Evolutionary conservation across 2,888 invertebrate genomes (phyloP).

Genomic region (Synergus gifuensis): DNA sequence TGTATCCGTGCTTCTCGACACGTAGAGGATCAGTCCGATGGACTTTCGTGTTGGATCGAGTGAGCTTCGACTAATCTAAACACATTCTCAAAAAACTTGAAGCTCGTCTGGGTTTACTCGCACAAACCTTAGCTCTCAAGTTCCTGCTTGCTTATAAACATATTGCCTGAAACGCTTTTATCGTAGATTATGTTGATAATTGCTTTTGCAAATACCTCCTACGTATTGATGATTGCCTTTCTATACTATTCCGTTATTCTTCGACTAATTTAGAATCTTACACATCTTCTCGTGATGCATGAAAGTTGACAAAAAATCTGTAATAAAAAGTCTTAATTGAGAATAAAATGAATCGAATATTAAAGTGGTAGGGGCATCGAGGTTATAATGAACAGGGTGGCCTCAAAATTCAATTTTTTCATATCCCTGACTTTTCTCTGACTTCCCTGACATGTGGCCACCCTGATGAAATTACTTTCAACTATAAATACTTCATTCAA

Average conservation of each 20-base stretch:
- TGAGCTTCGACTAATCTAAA: conserved; percentile 33
- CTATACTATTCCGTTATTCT: neutral
- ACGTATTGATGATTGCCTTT: conserved; percentile 32
- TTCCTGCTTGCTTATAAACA: conserved; percentile 35
- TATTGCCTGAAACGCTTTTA: conserved; percentile 35
- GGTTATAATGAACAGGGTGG: neutral
- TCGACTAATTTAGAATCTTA: neutral
- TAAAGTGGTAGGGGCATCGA: neutral
- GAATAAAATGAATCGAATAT: neutral
- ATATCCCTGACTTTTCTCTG: too few species aligned
- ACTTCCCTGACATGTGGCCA: too few species aligned
- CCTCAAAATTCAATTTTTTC: too few species aligned
- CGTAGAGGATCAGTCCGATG: conserved; percentile 14
- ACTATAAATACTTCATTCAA: neutral
- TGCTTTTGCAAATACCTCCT: conserved; percentile 22
- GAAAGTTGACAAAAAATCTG: neutral
- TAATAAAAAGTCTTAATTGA: neutral
- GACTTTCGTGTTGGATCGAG: neutral
- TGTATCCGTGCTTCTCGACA: conserved; percentile 27
- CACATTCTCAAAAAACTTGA: conserved; percentile 18
- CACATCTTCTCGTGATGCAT: neutral
- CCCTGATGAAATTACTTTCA: neutral
- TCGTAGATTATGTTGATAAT: conserved; percentile 9
- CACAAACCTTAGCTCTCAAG: conserved; percentile 25
- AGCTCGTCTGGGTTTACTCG: conserved; percentile 9